Evolutionary conservation across 2,888 invertebrate genomes (phyloP).

Genomic region (Orthosia gothica): DNA sequence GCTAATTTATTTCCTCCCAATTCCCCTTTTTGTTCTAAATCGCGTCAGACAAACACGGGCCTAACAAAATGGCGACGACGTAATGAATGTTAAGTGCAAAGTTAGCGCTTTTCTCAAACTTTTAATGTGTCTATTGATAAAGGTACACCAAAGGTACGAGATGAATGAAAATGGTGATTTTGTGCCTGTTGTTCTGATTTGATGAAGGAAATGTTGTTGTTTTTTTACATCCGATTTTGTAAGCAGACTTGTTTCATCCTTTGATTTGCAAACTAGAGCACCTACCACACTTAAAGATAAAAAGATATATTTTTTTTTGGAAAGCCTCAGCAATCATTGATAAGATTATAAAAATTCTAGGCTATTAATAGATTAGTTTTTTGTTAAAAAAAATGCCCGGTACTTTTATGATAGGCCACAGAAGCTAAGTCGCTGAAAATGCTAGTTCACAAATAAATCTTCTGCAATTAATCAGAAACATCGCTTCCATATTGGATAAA

Average conservation of each 20-base stretch:
- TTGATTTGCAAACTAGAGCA: no score
- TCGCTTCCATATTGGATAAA: not conserved
- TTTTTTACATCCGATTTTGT: not conserved
- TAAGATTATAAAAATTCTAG: no score
- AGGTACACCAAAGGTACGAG: slow-evolving; percentile 19
- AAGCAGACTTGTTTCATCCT: not conserved
- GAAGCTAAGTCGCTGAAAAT: no score
- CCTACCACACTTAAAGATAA: no score
- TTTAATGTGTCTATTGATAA: slow-evolving; percentile 52
- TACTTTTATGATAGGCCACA: no score
- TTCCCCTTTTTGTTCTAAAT: slow-evolving; percentile 44
- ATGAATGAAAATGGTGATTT: slow-evolving; percentile 38
- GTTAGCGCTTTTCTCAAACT: slow-evolving; percentile 56
- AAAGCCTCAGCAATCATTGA: fast-evolving
- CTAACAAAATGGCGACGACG: slow-evolving; percentile 34
- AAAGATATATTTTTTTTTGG: no score
- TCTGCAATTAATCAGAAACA: not conserved
- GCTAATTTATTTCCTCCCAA: slow-evolving; percentile 44
- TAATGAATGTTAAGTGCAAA: slow-evolving; percentile 60
- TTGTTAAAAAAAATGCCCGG: no score
- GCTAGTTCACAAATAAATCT: not conserved
- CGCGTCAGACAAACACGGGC: slow-evolving; percentile 38
- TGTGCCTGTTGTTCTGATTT: slow-evolving; percentile 24
- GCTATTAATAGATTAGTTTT: no score
- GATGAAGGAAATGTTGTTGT: slow-evolving; percentile 22